phyloP scores from a whole-genome alignment of 2,113 vertebrate species.

The Montifringilla adamsi region DNA sequence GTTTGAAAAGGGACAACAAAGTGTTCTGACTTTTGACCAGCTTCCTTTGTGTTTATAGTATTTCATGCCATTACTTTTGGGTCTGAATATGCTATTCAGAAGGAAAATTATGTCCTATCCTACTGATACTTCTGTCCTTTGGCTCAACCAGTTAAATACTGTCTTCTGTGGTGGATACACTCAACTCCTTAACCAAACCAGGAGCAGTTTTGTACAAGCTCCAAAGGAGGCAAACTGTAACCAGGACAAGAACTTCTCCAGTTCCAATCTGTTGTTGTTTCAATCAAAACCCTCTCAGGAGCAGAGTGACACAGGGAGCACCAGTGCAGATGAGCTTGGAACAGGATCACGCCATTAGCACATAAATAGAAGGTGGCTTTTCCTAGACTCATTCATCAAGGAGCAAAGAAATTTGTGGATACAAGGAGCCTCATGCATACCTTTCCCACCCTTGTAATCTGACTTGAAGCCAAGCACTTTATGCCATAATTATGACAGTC shows the following conservation, averaged over 20 bases:
- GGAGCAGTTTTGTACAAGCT: neutral
- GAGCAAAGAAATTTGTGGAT: neutral
- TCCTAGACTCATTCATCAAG: neutral
- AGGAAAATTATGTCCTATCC: neutral
- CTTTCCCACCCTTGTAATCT: neutral
- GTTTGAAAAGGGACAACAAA: neutral
- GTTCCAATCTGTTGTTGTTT: neutral
- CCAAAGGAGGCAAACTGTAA: neutral
- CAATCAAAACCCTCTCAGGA: neutral
- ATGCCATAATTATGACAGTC: neutral
- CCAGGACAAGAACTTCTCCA: neutral
- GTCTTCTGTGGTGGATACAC: neutral
- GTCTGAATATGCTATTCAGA: neutral
- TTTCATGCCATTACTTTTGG: neutral
- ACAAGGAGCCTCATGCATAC: neutral
- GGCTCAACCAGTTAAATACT: neutral
- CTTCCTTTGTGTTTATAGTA: neutral
- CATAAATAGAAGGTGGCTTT: fast-evolving
- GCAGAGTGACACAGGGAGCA: neutral
- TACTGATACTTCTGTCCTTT: neutral
- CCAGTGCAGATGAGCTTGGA: neutral
- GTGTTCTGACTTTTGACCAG: neutral
- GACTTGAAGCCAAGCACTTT: neutral
- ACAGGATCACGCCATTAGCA: fast-evolving
- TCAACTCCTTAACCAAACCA: neutral